phyloP scores from a whole-genome alignment of 2,113 vertebrate species.

The Scopus umbretta region DNA sequence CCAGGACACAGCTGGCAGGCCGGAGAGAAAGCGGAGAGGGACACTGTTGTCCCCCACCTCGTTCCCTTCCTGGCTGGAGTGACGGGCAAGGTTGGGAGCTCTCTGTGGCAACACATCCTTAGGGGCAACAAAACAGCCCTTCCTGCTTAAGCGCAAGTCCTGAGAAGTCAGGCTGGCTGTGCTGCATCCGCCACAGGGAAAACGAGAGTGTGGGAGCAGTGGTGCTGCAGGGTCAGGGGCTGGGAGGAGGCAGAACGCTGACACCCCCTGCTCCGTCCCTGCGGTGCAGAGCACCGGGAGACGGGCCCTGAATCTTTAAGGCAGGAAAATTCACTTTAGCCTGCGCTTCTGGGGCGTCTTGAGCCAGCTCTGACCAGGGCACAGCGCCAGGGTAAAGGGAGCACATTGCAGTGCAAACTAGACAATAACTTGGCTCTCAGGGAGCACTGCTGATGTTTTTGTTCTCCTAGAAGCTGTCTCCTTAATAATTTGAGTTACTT shows the following conservation, averaged over 20 bases:
- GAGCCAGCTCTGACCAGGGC: background rate
- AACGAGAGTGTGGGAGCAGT: background rate
- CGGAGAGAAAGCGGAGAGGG: background rate
- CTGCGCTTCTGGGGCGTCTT: background rate
- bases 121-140: background rate
- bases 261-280: background rate
- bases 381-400: background rate
- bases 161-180: background rate
- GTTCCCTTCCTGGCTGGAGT: background rate
- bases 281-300: background rate
- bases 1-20: background rate
- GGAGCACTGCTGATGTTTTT: background rate
- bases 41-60: too few relatives aligned
- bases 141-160: background rate
- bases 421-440: background rate
- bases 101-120: background rate
- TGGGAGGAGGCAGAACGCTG: background rate
- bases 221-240: background rate
- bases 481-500: background rate
- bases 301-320: background rate
- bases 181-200: background rate
- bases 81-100: background rate
- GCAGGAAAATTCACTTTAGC: background rate
- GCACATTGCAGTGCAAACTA: background rate
- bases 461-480: background rate